Percentiles rank a stretch among this genome's conserved stretches.
phyloP scores from a whole-genome alignment of 1,140 invertebrate genomes.

The Zaprionus tsacasi region DNA sequence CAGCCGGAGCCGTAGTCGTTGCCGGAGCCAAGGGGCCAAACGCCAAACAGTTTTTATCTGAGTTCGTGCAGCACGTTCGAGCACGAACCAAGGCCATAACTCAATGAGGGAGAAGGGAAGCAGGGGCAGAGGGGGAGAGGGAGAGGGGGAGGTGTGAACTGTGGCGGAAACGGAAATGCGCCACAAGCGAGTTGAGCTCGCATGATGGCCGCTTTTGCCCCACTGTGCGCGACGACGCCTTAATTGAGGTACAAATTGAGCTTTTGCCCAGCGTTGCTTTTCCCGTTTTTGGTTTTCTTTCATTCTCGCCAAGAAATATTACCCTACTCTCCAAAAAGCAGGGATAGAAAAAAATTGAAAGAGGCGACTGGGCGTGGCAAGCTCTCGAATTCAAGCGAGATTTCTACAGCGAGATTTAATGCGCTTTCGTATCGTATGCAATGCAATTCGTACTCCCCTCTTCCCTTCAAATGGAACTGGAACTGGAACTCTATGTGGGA shows the following conservation, averaged over 20 bases:
- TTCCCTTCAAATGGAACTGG: not conserved
- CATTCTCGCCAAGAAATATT: slow-evolving; percentile 44
- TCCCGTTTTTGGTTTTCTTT: slow-evolving; percentile 10
- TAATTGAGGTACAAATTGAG: slow-evolving; percentile 83
- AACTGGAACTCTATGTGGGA: slow-evolving; percentile 1
- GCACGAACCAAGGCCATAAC: slow-evolving; percentile 73
- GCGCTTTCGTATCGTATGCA: not conserved
- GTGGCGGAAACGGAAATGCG: slow-evolving; percentile 71
- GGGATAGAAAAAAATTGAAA: slow-evolving; percentile 20
- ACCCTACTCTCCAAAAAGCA: not conserved
- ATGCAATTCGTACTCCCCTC: too few species aligned
- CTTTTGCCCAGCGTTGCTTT: slow-evolving; percentile 52
- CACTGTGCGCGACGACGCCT: slow-evolving; percentile 77
- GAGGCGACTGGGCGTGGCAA: slow-evolving; percentile 42
- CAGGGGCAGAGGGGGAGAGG: not conserved
- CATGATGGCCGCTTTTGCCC: slow-evolving; percentile 45
- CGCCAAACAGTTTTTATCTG: slow-evolving; percentile 77
- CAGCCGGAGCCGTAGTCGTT: slow-evolving; percentile 16
- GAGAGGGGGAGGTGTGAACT: not conserved
- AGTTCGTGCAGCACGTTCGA: slow-evolving; percentile 71
- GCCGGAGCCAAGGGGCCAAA: not conserved
- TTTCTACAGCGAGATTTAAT: slow-evolving; percentile 62
- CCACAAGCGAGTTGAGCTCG: slow-evolving; percentile 54
- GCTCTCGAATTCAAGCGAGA: slow-evolving; percentile 33
- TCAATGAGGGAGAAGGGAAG: slow-evolving; percentile 38